Conservation (phyloP, 1,140 invertebrate species). For the Cecropterus lyciades region DNA sequence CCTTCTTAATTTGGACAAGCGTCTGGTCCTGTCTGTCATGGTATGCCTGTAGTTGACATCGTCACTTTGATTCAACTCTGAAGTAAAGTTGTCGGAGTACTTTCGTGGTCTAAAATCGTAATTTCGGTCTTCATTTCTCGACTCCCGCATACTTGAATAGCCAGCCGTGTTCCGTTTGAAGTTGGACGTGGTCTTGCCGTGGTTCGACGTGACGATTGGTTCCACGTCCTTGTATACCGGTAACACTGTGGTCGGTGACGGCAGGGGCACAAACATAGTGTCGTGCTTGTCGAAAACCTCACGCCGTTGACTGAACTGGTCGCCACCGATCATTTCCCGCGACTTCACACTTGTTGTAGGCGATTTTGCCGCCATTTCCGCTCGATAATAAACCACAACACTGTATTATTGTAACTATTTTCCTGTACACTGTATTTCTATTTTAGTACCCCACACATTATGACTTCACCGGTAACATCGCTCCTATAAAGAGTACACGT, state of each 20-base stretch:
- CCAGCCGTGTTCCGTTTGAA: slow-evolving; percentile 72
- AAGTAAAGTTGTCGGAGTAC: slow-evolving; percentile 79
- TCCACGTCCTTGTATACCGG: slow-evolving; percentile 65
- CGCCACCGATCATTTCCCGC: slow-evolving; percentile 76
- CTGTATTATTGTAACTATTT: slow-evolving; percentile 81
- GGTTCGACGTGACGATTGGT: slow-evolving; percentile 75
- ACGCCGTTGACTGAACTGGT: slow-evolving; percentile 79
- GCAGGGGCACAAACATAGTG: slow-evolving; percentile 71
- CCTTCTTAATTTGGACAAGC: slow-evolving; percentile 69
- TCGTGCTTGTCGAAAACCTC: slow-evolving; percentile 79
- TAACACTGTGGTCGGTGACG: slow-evolving; percentile 55
- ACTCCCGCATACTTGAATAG: slow-evolving; percentile 78
- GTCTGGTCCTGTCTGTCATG: slow-evolving; percentile 69
- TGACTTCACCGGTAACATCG: slow-evolving; percentile 81
- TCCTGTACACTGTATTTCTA: slow-evolving; percentile 79
- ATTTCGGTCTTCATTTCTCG: slow-evolving; percentile 62
- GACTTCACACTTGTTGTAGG: slow-evolving; percentile 77
- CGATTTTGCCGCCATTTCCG: slow-evolving; percentile 79
- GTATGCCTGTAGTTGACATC: slow-evolving; percentile 72
- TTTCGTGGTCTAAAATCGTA: slow-evolving; percentile 72
- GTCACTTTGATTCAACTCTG: slow-evolving; percentile 72
- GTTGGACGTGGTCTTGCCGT: slow-evolving; percentile 74
- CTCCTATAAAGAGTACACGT: slow-evolving; percentile 70
- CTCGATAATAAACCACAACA: slow-evolving; percentile 80
- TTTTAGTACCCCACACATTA: slow-evolving; percentile 78